Percentiles rank a stretch among this genome's conserved stretches.
Evolutionary conservation across 2,797 vertebrate genomes (phyloP).

Genomic region (Selene dorsalis): DNA sequence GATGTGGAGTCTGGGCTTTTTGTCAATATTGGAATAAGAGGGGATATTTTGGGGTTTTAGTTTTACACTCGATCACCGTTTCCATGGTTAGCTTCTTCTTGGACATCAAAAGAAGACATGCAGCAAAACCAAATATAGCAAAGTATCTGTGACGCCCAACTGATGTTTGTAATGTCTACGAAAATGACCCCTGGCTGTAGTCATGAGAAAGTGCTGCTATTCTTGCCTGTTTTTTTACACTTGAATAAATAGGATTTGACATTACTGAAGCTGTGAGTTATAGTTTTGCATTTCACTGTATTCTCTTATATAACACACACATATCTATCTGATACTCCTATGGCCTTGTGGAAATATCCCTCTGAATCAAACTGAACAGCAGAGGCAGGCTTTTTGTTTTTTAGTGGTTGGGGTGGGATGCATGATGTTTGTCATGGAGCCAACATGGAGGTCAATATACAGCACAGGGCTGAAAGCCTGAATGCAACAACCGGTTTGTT

Average conservation of each 20-base stretch:
- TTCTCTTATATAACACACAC: slow-evolving; percentile 6
- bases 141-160: neutral
- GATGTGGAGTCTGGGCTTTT: neutral
- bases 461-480: slow-evolving; percentile 5
- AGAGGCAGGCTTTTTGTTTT: slow-evolving; percentile 21
- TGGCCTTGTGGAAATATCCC: slow-evolving; percentile 22
- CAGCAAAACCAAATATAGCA: slow-evolving; percentile 52
- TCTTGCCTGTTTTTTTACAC: slow-evolving; percentile 19
- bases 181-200: slow-evolving; percentile 38
- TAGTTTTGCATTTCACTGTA: neutral
- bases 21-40: neutral
- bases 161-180: slow-evolving; percentile 36
- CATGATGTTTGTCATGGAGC: slow-evolving; percentile 6
- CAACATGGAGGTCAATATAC: slow-evolving; percentile 25
- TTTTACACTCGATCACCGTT: neutral
- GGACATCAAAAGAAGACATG: slow-evolving; percentile 14
- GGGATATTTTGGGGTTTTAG: slow-evolving; percentile 5
- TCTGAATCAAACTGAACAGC: neutral
- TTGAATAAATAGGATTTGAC: slow-evolving; percentile 20
- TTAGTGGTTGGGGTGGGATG: slow-evolving; percentile 22
- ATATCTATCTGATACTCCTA: slow-evolving; percentile 11
- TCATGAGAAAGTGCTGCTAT: slow-evolving; percentile 37
- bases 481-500: slow-evolving; percentile 1
- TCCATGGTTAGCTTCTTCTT: slow-evolving; percentile 1
- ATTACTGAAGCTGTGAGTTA: neutral